Conservation (phyloP, 2,113 vertebrate species). For the Rhodinocichla rosea region DNA sequence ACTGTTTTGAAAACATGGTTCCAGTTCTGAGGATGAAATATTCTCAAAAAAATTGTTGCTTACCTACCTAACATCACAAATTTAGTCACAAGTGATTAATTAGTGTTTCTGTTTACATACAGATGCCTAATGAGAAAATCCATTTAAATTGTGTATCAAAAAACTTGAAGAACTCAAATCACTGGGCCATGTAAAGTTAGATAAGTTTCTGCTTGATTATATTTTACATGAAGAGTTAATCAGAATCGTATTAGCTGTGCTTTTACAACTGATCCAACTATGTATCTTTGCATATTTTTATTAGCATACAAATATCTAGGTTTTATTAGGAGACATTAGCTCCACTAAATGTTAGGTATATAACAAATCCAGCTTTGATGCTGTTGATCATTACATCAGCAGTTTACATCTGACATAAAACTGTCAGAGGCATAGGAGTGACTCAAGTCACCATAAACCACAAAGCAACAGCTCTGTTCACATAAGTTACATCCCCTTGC, state of each 20-base stretch:
- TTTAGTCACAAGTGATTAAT: background rate
- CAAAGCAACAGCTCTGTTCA: slow-evolving; percentile 36
- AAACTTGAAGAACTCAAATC: background rate
- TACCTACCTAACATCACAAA: background rate
- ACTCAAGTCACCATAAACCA: background rate
- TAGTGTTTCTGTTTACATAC: background rate
- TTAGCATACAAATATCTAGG: background rate
- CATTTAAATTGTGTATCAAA: background rate
- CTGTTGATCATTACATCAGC: slow-evolving; percentile 33
- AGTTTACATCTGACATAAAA: slow-evolving; percentile 18
- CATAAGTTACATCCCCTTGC: background rate
- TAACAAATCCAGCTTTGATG: slow-evolving; percentile 45
- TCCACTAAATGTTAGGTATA: slow-evolving; percentile 38
- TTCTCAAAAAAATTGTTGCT: background rate
- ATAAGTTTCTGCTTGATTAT: background rate
- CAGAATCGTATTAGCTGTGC: background rate
- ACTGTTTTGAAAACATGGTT: background rate
- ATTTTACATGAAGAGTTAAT: background rate
- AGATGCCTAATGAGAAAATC: background rate
- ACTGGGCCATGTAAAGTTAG: background rate
- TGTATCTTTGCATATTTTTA: background rate
- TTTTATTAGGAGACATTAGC: slow-evolving; percentile 27
- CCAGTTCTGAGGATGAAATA: background rate
- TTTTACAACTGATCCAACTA: slow-evolving; percentile 12
- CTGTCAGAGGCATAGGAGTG: background rate